Percentiles rank a stretch among this genome's conserved stretches.
phyloP scores from a whole-genome alignment of 2,888 invertebrate genomes.

The Oscheius myriophilus region DNA sequence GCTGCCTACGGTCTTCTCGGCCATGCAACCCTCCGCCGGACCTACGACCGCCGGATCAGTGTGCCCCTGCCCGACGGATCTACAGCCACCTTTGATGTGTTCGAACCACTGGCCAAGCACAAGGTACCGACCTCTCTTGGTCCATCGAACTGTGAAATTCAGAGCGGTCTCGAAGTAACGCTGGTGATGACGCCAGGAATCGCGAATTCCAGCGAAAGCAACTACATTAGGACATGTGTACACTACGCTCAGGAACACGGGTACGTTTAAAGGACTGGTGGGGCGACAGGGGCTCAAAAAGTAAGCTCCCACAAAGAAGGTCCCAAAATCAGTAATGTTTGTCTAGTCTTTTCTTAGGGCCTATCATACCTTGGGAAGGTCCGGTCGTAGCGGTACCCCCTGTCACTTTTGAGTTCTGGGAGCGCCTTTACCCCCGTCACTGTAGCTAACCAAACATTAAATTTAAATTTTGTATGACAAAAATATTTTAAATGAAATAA shows the following conservation, averaged over 20 bases:
- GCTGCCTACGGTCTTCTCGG: conserved; percentile 82
- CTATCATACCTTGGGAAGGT: too few relatives aligned
- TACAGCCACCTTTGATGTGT: conserved; percentile 89
- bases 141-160: neutral
- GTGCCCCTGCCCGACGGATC: conserved; percentile 74
- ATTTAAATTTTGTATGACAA: too few relatives aligned
- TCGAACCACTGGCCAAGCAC: conserved; percentile 79
- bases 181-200: conserved; percentile 89
- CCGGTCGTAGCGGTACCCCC: too few relatives aligned
- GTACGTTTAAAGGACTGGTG: conserved; percentile 1
- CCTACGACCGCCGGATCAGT: conserved; percentile 9
- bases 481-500: too few relatives aligned
- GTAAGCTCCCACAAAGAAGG: too few relatives aligned
- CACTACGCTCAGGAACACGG: conserved; percentile 88
- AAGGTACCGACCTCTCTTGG: neutral
- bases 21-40: conserved; percentile 80
- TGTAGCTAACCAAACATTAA: too few relatives aligned
- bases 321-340: too few relatives aligned
- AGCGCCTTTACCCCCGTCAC: too few relatives aligned
- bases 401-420: too few relatives aligned
- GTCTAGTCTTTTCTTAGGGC: too few relatives aligned
- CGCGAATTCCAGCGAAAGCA: conserved; percentile 91
- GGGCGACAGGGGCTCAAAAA: too few relatives aligned
- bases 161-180: conserved; percentile 39
- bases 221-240: conserved; percentile 91